Conservation (phyloP, 2,797 vertebrate species). For the Phrynocephalus vlangalii region DNA sequence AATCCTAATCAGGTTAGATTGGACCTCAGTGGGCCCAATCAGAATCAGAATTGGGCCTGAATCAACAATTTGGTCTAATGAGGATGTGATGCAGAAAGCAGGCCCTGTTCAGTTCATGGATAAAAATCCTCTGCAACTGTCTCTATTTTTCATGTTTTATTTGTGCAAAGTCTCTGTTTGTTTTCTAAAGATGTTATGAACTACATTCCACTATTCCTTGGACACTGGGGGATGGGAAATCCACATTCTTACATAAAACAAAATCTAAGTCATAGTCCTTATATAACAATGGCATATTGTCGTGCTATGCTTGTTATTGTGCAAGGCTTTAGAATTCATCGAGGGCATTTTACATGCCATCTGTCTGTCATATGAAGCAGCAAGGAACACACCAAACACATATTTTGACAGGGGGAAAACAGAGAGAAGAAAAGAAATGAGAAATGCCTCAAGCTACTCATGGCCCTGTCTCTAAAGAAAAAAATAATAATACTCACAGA, state of each 20-base stretch:
- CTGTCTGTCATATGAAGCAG: constrained; percentile 9
- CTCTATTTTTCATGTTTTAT: background rate
- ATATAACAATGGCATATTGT: background rate
- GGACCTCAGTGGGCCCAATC: no score
- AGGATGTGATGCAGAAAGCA: background rate
- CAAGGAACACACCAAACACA: background rate
- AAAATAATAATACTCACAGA: background rate
- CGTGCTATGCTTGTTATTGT: background rate
- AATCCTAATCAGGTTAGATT: no score
- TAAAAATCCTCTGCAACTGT: background rate
- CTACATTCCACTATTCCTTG: background rate
- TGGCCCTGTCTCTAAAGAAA: constrained; percentile 12
- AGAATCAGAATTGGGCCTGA: no score
- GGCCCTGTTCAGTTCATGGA: background rate
- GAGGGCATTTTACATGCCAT: background rate
- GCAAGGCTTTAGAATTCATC: background rate
- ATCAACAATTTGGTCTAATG: background rate
- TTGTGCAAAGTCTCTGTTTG: background rate
- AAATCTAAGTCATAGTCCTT: background rate
- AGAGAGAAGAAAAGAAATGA: background rate
- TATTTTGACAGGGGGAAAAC: background rate
- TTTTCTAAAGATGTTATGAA: background rate
- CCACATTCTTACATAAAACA: background rate
- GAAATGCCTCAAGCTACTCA: background rate
- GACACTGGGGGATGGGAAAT: background rate